A percentile compares a stretch with the other conserved stretches of the same genome.
Evolutionary conservation across 1,140 invertebrate species (phyloP).

Genomic region (Rhagoletis pomonella): DNA sequence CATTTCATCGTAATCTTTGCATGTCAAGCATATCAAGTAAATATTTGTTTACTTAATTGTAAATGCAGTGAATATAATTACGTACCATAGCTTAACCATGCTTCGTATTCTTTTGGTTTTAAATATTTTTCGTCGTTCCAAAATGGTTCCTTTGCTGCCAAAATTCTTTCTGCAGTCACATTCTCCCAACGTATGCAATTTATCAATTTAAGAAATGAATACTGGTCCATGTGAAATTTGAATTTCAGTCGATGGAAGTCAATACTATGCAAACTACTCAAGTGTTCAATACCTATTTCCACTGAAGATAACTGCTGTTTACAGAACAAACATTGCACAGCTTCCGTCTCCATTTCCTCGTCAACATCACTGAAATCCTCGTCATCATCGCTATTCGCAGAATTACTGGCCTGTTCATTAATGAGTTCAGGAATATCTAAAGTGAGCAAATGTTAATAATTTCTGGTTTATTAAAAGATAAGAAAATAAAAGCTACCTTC

Average conservation of each 20-base stretch:
- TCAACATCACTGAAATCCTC: slow-evolving; percentile 56
- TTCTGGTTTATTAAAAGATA: neutral
- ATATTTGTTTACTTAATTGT: slow-evolving; percentile 1
- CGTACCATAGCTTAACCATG: slow-evolving; percentile 88
- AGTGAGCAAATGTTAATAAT: neutral
- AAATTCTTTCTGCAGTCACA: slow-evolving; percentile 77
- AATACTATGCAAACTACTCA: slow-evolving; percentile 80
- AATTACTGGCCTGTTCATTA: slow-evolving; percentile 17
- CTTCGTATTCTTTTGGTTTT: slow-evolving; percentile 86
- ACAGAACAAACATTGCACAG: slow-evolving; percentile 77
- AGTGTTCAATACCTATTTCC: slow-evolving; percentile 77
- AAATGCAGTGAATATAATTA: slow-evolving; percentile 65
- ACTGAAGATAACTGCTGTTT: slow-evolving; percentile 75
- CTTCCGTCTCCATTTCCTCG: slow-evolving; percentile 65
- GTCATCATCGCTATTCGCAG: slow-evolving; percentile 20
- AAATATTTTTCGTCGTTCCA: slow-evolving; percentile 88
- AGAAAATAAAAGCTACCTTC: slow-evolving; percentile 53
- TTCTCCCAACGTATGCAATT: slow-evolving; percentile 87
- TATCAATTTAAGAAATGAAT: slow-evolving; percentile 89
- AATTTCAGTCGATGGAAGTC: slow-evolving; percentile 81
- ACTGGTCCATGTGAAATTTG: slow-evolving; percentile 86
- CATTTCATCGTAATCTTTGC: slow-evolving; percentile 62
- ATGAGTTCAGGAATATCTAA: slow-evolving; percentile 53
- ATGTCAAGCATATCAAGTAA: neutral
- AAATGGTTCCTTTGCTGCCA: slow-evolving; percentile 74